Evolutionary conservation across 2,888 invertebrate species (phyloP), one percentile per base, ranked within the genome.

Genomic region (Patella depressa): DNA sequence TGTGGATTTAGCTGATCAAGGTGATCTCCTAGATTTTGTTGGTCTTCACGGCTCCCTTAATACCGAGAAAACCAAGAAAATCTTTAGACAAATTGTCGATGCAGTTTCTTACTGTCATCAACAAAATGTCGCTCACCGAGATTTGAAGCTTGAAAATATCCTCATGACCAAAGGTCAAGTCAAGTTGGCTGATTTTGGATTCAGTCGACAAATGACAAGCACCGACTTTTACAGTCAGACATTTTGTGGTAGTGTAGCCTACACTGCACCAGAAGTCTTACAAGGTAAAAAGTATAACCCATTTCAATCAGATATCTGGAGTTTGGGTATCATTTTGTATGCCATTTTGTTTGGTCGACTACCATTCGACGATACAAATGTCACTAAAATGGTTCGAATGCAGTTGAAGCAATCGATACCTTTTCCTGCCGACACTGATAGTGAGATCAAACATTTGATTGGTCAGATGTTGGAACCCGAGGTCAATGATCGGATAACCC

Each of bases 261-360:
- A 59, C 59, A 59, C 59, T 59, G 59, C 59, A n/a, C 59, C 59
- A n/a, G 59, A 59, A 59, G 59, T 59, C 59, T 59, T 59, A 59
- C 59, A 59, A 19, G 59, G 59, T n/a, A 59, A 59, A 19, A 59
- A 59, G 59, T 59, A 59, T 19, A 59, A 19, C 59, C 59, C 59
- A 59, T 59, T 59, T 19, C 59, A 59, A 19, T 14, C 59, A 15
- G 59, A 59, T 59, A 19, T 59, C 59, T 59, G 59, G 59, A 59
- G 59, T 19, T 9, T 59, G 59, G 59, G 59, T n/a, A 14, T 59
- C 1, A 17, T 59, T 17, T 59, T 59, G 19, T 59, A 59, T 17
- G n/a, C 59, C 59, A 59, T 59, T 5, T 59, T 59, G 17, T 17
- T 59, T 59, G 59, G 59, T 59, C 59, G 59, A n/a, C 19, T 59